Evolutionary conservation across 2,113 vertebrate genomes (phyloP).

Genomic region (Paedocypris sp.): DNA sequence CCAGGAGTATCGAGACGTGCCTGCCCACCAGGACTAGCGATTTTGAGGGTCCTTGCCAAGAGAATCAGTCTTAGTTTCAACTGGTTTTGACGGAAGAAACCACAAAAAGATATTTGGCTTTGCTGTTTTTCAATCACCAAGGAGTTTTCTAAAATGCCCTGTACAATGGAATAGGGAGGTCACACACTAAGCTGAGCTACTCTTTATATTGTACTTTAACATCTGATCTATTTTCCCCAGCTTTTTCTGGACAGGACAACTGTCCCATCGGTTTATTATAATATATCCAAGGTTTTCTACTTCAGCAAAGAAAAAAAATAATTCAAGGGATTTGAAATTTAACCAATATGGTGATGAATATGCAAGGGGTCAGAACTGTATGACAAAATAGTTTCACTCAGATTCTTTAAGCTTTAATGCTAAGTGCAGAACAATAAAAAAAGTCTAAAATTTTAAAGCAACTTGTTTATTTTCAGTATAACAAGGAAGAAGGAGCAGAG

Average conservation of each 20-base stretch:
- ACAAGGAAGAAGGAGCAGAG: too few relatives aligned
- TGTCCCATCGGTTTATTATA: conserved; percentile 38
- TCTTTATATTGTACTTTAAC: conserved; percentile 12
- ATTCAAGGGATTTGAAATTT: too few relatives aligned
- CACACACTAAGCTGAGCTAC: not conserved
- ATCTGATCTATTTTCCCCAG: conserved; percentile 41
- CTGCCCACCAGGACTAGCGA: not conserved
- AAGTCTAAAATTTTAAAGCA: too few relatives aligned
- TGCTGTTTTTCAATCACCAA: conserved; percentile 8
- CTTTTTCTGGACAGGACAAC: conserved; percentile 46
- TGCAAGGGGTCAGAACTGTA: too few relatives aligned
- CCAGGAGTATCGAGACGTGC: conserved; percentile 11
- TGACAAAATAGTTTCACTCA: too few relatives aligned
- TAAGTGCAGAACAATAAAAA: too few relatives aligned
- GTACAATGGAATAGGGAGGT: not conserved
- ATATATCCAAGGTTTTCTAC: too few relatives aligned
- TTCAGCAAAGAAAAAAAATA: too few relatives aligned
- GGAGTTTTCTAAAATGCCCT: conserved; percentile 1
- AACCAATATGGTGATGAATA: too few relatives aligned
- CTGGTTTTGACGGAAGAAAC: conserved; percentile 15
- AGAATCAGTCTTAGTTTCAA: conserved; percentile 1
- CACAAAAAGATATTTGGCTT: not conserved
- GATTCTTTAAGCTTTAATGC: too few relatives aligned
- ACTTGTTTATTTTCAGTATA: too few relatives aligned
- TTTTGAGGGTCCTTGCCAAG: not conserved